These are phyloP conservation scores for Parnassius orleans DNA, from an alignment of 2,888 invertebrate species.

Conservation along the genomic window DNA sequence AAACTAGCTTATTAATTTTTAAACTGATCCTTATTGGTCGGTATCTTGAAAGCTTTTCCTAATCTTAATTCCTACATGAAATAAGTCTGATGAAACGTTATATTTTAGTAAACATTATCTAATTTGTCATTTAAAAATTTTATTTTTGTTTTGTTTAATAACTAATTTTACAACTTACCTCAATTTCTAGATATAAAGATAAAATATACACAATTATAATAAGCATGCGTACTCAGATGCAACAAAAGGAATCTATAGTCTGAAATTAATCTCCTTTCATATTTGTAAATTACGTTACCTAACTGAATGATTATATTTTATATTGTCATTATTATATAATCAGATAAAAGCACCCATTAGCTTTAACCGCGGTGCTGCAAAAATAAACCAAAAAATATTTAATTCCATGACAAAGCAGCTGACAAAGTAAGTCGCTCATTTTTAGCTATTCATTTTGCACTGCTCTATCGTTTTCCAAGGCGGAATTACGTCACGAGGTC, in stretches of 20 bases:
- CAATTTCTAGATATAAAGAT: too few species aligned
- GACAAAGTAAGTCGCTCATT: conserved; percentile 35
- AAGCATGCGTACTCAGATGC: too few species aligned
- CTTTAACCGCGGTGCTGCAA: conserved; percentile 19
- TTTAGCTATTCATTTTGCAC: conserved; percentile 46
- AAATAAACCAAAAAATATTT: conserved; percentile 20
- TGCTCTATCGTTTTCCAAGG: conserved; percentile 49
- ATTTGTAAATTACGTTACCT: conserved; percentile 7
- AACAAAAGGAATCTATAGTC: conserved; percentile 6
- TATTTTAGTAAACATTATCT: too few species aligned
- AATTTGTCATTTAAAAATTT: too few species aligned
- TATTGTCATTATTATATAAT: conserved; percentile 18
- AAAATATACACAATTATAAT: too few species aligned
- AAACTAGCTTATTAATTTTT: too few species aligned
- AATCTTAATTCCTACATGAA: too few species aligned
- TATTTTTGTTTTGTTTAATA: too few species aligned
- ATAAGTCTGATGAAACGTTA: too few species aligned
- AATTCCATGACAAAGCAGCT: conserved; percentile 22
- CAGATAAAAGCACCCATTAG: conserved; percentile 18
- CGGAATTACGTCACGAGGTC: conserved; percentile 67
- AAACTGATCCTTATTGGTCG: too few species aligned
- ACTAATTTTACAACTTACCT: too few species aligned
- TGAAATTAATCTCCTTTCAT: conserved; percentile 17
- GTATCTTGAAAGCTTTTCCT: too few species aligned
- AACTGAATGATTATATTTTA: conserved; percentile 12